Evolutionary conservation across 2,888 invertebrate species (phyloP).

Genomic region (Colostygia pectinataria): DNA sequence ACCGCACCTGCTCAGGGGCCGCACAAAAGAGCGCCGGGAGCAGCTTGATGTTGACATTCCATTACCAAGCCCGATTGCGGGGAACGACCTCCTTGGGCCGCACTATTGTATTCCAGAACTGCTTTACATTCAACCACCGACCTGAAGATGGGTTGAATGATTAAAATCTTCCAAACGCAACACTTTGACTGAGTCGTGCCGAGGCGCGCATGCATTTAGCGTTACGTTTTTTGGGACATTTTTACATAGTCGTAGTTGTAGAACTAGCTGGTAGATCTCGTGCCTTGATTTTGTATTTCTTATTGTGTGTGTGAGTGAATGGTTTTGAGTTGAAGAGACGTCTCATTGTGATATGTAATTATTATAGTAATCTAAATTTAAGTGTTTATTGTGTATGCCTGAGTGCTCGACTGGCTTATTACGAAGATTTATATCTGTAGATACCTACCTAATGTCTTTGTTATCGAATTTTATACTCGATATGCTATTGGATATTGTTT

Average conservation of each 20-base stretch:
- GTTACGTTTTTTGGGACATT: slow-evolving; percentile 68
- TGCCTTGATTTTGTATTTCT: slow-evolving; percentile 78
- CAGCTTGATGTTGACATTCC: slow-evolving; percentile 76
- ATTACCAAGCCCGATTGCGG: slow-evolving; percentile 68
- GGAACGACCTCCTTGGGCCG: slow-evolving; percentile 71
- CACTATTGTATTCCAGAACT: slow-evolving; percentile 76
- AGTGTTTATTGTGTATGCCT: slow-evolving; percentile 77
- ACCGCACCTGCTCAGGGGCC: slow-evolving; percentile 43
- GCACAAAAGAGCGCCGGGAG: slow-evolving; percentile 60
- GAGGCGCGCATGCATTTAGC: slow-evolving; percentile 71
- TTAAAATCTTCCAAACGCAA: slow-evolving; percentile 63
- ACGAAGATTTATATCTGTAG: slow-evolving; percentile 60
- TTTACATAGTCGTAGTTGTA: slow-evolving; percentile 75
- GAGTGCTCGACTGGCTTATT: slow-evolving; percentile 70
- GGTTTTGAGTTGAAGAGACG: slow-evolving; percentile 68
- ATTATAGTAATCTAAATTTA: slow-evolving; percentile 79
- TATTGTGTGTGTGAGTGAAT: slow-evolving; percentile 75
- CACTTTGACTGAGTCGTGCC: slow-evolving; percentile 70
- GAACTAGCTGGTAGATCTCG: slow-evolving; percentile 77
- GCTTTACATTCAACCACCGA: slow-evolving; percentile 65
- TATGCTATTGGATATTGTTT: slow-evolving; percentile 69
- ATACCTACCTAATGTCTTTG: slow-evolving; percentile 47
- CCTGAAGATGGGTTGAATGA: slow-evolving; percentile 41
- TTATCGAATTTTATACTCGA: slow-evolving; percentile 75
- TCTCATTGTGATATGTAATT: slow-evolving; percentile 83